Evolutionary conservation across 2,113 vertebrate genomes (phyloP), one percentile per base, ranked within the genome.

Genomic region (Colaptes auratus): DNA sequence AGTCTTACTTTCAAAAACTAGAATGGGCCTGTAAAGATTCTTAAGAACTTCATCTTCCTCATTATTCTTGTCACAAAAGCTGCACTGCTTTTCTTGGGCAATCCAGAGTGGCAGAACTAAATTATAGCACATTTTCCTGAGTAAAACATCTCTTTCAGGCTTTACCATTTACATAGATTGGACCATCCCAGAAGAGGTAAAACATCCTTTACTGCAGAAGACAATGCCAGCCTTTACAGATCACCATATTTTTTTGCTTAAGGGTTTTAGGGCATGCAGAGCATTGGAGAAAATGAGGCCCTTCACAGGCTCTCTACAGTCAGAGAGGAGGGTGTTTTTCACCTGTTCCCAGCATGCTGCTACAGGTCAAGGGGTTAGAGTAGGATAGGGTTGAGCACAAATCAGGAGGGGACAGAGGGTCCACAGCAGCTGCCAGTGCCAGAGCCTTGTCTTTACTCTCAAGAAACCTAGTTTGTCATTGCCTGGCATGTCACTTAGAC

Each of bases 181-280:
- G 25, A 44, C 20, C 28, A 75, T 7, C 8, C 35, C 24, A 23
- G n/a, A 75, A 64, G 19, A 75, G 23, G 9, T 18, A 44, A 79
- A 79, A 64, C 0, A 1, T 15, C n/a, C 28, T 60, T 44, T 25
- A 65, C 13, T 0, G 1, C 46, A 35, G 24, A 67, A 77, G 46
- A 60, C 11, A 48, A 36, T 46, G 53, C n/a, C 24, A 60, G 18
- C 4, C 52, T 58, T 76, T 58, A 76, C 15, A 60, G 44, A 71
- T 25, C 9, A 18, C 14, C 21, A 13, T 12, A 0, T 48, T 23
- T 60, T 82, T 71, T 82, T 90, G 53, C 56, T 75, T 28, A 60
- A 30, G 24, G 35, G 39, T 35, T 66, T 31, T 14, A 27, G 24
- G 21, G 9, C 14, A 12, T 27, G 15, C 52, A 46, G 55, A 59